phyloP scores from a whole-genome alignment of 2,888 invertebrate genomes.

The Lithosia quadra region DNA sequence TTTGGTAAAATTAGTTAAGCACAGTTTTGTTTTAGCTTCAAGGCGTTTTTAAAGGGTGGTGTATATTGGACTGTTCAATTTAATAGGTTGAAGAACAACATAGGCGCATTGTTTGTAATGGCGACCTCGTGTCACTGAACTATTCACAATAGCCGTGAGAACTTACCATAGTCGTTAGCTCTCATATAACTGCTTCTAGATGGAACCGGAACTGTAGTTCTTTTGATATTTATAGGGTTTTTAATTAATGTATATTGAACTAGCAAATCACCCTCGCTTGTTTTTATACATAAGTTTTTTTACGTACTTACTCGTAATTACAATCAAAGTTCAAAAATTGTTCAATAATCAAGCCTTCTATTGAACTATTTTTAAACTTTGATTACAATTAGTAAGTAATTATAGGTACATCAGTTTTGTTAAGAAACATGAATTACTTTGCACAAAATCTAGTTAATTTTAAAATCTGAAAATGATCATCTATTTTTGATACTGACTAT shows the following conservation, averaged over 20 bases:
- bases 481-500: no score
- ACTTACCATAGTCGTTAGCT: conserved; percentile 49
- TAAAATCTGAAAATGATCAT: no score
- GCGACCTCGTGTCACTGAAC: conserved; percentile 74
- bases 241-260: not conserved
- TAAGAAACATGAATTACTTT: no score
- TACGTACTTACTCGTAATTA: no score
- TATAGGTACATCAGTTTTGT: no score
- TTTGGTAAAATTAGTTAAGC: not conserved
- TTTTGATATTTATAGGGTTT: not conserved
- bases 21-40: not conserved
- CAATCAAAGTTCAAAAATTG: no score
- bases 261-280: not conserved
- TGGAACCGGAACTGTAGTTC: conserved; percentile 11
- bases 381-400: no score
- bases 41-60: not conserved
- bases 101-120: conserved; percentile 40
- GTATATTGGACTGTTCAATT: conserved; percentile 32
- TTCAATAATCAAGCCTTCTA: no score
- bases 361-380: no score
- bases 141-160: conserved; percentile 62
- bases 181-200: conserved; percentile 31
- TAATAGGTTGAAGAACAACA: conserved; percentile 53
- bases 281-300: no score
- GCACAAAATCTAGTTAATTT: no score